Percentiles rank a stretch among this genome's conserved stretches.
Evolutionary conservation across 2,113 vertebrate species (phyloP).

Genomic region (Tragelaphus strepsiceros): DNA sequence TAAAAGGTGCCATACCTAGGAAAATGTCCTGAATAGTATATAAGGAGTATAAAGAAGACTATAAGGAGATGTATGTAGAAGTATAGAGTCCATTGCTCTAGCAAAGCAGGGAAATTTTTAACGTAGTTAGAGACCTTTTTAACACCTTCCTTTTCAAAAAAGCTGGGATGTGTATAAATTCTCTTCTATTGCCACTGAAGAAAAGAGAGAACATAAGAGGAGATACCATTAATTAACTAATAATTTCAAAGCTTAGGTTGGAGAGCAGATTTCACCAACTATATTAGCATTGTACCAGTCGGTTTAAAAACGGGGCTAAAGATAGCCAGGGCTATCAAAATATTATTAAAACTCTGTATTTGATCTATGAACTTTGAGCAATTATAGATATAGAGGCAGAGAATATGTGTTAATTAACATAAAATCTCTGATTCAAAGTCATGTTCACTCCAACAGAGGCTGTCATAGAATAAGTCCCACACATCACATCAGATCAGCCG

Average conservation of each 20-base stretch:
- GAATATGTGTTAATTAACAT: neutral
- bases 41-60: neutral
- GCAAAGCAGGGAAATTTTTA: neutral
- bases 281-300: neutral
- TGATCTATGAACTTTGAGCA: neutral
- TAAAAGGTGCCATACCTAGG: neutral
- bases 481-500: neutral
- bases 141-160: neutral
- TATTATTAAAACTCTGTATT: neutral
- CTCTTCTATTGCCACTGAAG: neutral
- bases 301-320: neutral
- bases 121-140: neutral
- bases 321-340: neutral
- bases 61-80: neutral
- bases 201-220: neutral
- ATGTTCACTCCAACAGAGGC: neutral
- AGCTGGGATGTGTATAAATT: neutral
- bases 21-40: neutral
- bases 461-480: neutral
- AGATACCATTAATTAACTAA: neutral
- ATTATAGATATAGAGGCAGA: neutral
- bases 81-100: neutral
- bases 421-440: neutral
- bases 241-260: neutral
- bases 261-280: neutral